A percentile compares a stretch with the other conserved stretches of the same genome.
Conservation (phyloP, 2,888 invertebrate genomes). For the Machimus atricapillus region DNA sequence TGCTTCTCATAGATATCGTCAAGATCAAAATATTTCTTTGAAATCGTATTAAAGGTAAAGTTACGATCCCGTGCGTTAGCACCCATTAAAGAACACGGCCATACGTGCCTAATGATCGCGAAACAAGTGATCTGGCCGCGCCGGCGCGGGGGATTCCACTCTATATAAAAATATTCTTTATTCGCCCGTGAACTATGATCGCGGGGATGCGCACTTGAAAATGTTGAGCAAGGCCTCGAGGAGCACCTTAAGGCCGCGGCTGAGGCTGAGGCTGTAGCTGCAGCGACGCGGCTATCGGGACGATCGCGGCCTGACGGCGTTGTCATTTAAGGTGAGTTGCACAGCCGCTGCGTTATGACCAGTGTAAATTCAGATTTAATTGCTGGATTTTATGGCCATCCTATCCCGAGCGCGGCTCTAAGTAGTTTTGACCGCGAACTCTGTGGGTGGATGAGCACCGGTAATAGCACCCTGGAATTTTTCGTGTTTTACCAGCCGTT, state of each 20-base stretch:
- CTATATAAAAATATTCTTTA: constrained; percentile 33
- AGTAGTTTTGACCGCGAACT: neutral
- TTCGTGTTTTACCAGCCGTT: constrained; percentile 6
- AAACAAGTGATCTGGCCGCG: neutral
- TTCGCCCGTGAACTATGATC: constrained; percentile 33
- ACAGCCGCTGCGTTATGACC: constrained; percentile 17
- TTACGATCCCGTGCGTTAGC: constrained; percentile 34
- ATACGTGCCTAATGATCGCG: constrained; percentile 35
- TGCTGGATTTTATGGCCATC: constrained; percentile 28
- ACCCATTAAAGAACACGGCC: constrained; percentile 37
- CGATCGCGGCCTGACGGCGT: neutral
- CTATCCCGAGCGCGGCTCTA: neutral
- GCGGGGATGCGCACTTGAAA: constrained; percentile 4
- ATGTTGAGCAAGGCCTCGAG: neutral
- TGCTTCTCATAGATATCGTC: constrained; percentile 37
- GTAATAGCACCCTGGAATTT: neutral
- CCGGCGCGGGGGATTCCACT: neutral
- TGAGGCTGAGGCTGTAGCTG: no score
- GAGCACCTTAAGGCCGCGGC: neutral
- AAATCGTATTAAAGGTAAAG: constrained; percentile 37
- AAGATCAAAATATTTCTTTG: constrained; percentile 42
- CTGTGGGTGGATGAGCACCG: neutral
- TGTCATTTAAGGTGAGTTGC: constrained; percentile 33
- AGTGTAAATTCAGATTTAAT: constrained; percentile 40
- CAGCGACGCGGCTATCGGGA: neutral